A percentile compares a stretch with the other conserved stretches of the same genome.
phyloP scores from a whole-genome alignment of 2,888 invertebrate genomes.

The Hydrotaea diabolus region DNA sequence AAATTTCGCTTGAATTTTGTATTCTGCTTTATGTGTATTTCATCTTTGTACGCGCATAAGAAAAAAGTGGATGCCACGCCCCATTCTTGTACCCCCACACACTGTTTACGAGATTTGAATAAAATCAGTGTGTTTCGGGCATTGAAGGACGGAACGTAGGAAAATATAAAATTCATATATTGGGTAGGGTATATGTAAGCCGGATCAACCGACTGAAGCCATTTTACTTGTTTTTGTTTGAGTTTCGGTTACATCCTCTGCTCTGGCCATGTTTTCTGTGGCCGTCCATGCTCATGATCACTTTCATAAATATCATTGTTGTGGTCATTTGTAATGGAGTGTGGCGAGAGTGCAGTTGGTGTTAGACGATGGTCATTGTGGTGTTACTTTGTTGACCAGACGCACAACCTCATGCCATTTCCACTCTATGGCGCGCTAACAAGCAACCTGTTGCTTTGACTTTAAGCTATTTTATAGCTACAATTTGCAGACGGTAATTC shows the following conservation, averaged over 20 bases:
- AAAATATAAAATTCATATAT: too few species aligned
- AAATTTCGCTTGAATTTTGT: too few species aligned
- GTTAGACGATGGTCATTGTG: constrained; percentile 49
- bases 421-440: constrained; percentile 38
- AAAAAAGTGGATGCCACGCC: too few species aligned
- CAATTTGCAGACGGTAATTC: constrained; percentile 6
- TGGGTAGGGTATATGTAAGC: too few species aligned
- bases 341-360: background rate
- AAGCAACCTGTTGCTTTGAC: constrained; percentile 63
- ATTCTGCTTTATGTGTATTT: too few species aligned
- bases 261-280: constrained; percentile 26
- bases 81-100: too few species aligned
- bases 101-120: too few species aligned
- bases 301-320: constrained; percentile 65
- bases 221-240: too few species aligned
- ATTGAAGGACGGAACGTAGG: too few species aligned
- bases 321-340: constrained; percentile 55
- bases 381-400: constrained; percentile 45
- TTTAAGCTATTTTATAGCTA: constrained; percentile 16
- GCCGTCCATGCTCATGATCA: constrained; percentile 54
- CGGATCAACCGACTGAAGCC: too few species aligned
- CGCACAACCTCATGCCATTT: constrained; percentile 39
- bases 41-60: too few species aligned
- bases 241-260: constrained; percentile 21
- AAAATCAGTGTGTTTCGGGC: too few species aligned